phyloP scores from a whole-genome alignment of 53 echinoderm and acorn worm genomes.

The Temnopleurus reevesii region DNA sequence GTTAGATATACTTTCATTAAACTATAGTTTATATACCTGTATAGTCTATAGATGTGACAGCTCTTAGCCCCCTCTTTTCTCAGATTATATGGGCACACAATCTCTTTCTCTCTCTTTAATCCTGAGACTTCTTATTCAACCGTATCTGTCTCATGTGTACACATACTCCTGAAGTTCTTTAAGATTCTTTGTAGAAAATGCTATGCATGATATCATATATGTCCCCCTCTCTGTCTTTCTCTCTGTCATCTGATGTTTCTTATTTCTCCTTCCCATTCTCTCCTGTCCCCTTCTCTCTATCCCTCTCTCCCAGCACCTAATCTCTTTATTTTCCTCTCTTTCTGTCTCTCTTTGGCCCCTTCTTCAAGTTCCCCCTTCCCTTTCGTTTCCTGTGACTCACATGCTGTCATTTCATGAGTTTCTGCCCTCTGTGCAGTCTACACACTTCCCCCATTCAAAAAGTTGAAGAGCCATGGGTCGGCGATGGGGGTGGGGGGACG shows the following conservation, averaged over 20 bases:
- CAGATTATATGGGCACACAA: too few species aligned
- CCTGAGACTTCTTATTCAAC: too few species aligned
- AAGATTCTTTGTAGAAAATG: too few species aligned
- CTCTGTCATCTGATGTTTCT: neutral
- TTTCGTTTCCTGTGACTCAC: slow-evolving; percentile 49
- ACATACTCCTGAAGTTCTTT: too few species aligned
- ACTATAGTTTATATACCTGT: neutral
- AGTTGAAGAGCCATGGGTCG: neutral
- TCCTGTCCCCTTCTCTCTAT: neutral
- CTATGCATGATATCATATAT: too few species aligned
- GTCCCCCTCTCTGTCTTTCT: neutral
- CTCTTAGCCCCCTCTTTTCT: neutral
- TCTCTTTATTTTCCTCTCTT: neutral
- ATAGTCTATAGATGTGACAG: neutral
- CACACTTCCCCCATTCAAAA: neutral
- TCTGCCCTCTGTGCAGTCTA: neutral
- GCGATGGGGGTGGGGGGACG: neutral
- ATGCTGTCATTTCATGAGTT: slow-evolving; percentile 34
- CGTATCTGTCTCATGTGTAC: too few species aligned
- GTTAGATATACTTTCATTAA: neutral
- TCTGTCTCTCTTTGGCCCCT: slow-evolving; percentile 41
- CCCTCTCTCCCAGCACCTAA: neutral
- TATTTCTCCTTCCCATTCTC: neutral
- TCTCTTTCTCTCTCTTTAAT: too few species aligned
- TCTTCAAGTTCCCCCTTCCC: slow-evolving; percentile 60